Evolutionary conservation across 2,113 vertebrate genomes (phyloP).

Genomic region (Eublepharis macularius): DNA sequence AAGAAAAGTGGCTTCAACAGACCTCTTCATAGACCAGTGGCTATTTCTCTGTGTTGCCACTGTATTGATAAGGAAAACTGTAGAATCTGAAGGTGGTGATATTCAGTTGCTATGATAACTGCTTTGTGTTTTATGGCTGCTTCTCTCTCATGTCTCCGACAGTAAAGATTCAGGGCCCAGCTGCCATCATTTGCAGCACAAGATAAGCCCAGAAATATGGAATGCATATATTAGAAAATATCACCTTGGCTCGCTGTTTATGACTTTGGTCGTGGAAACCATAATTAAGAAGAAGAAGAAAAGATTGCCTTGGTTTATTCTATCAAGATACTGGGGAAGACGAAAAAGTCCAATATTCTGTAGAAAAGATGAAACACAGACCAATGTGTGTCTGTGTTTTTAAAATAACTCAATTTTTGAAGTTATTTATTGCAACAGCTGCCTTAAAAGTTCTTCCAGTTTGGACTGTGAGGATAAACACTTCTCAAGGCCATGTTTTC

Average conservation of each 20-base stretch:
- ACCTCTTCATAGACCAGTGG: neutral
- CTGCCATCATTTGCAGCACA: neutral
- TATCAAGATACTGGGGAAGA: neutral
- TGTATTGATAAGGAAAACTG: neutral
- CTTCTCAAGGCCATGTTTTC: neutral
- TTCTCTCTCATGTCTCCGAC: neutral
- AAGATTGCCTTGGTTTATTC: no score
- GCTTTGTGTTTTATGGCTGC: neutral
- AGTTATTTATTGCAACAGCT: neutral
- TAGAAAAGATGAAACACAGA: no score
- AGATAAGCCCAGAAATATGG: neutral
- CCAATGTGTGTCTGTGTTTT: neutral
- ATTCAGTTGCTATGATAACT: conserved; percentile 30
- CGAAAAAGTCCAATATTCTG: neutral
- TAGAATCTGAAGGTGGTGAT: neutral
- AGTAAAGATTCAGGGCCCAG: conserved; percentile 4
- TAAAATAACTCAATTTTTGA: neutral
- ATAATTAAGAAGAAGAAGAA: no score
- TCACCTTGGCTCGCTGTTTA: no score
- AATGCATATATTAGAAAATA: neutral
- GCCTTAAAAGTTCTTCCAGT: neutral
- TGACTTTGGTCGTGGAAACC: no score
- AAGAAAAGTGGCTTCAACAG: neutral
- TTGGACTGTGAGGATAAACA: neutral
- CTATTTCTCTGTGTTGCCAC: neutral